phyloP scores from a whole-genome alignment of 2,113 vertebrate genomes.

The Octodon degus region DNA sequence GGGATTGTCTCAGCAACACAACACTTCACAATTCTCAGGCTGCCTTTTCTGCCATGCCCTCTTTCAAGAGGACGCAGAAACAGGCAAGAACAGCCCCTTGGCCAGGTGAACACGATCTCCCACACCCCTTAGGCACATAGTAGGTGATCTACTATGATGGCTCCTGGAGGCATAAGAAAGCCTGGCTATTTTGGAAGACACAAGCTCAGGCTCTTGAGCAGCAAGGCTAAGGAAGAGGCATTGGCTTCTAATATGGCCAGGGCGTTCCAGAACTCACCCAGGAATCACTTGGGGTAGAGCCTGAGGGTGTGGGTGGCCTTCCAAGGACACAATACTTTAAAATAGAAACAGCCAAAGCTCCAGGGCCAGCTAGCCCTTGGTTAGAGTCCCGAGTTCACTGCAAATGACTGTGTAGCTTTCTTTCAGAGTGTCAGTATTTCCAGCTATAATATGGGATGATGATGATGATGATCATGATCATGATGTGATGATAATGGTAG shows the following conservation, averaged over 20 bases:
- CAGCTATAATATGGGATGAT: background rate
- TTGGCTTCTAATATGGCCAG: background rate
- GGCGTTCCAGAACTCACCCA: background rate
- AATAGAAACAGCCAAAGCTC: background rate
- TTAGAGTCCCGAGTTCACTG: background rate
- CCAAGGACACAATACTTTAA: background rate
- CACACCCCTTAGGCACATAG: background rate
- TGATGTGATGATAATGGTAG: no score
- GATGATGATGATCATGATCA: background rate
- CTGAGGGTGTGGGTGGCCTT: background rate
- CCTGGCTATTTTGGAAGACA: background rate
- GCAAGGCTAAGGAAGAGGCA: background rate
- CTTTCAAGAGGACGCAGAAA: background rate
- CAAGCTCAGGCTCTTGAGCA: background rate
- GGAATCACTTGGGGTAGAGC: background rate
- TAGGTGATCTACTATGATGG: background rate
- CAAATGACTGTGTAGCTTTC: background rate
- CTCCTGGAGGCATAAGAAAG: background rate
- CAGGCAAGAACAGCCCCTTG: no score
- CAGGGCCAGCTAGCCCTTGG: background rate
- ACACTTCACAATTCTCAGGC: background rate
- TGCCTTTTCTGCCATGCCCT: background rate
- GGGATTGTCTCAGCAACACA: background rate
- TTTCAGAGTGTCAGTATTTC: conserved; percentile 10
- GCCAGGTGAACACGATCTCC: background rate